Evolutionary conservation across 2,888 invertebrate species (phyloP).

Genomic region (Philhelius pedissequus): DNA sequence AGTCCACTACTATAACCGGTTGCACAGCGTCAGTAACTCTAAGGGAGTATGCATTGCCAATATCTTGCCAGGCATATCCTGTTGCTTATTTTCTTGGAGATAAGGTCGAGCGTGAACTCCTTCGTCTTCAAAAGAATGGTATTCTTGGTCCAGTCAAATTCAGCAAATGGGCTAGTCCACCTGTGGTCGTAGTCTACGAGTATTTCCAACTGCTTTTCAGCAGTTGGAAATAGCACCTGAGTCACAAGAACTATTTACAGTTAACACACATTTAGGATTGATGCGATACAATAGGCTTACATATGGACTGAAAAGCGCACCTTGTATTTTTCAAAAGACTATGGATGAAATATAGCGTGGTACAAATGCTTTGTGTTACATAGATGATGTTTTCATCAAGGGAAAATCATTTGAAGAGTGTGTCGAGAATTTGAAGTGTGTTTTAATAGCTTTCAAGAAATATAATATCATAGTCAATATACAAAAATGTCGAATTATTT

Average conservation of each 20-base stretch:
- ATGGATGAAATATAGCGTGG: constrained; percentile 25
- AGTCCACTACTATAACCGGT: neutral
- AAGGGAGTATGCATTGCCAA: neutral
- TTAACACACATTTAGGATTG: constrained; percentile 22
- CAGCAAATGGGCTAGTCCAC: constrained; percentile 52
- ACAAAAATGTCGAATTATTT: constrained; percentile 1
- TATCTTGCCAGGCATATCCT: constrained; percentile 42
- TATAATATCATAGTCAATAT: constrained; percentile 17
- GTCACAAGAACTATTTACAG: constrained; percentile 18
- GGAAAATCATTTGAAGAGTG: neutral
- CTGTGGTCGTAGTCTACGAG: constrained; percentile 16
- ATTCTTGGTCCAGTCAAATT: constrained; percentile 58
- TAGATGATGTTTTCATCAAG: constrained; percentile 36
- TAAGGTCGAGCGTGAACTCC: constrained; percentile 22
- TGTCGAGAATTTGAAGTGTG: neutral
- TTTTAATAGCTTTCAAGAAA: neutral
- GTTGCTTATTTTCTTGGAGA: constrained; percentile 56
- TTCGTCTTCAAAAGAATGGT: constrained; percentile 26
- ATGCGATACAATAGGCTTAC: constrained; percentile 19
- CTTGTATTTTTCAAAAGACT: constrained; percentile 10
- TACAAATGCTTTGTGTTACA: neutral
- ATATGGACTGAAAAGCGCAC: neutral
- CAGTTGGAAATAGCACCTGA: constrained; percentile 11
- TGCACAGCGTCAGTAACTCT: constrained; percentile 14
- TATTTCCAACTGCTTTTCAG: constrained; percentile 21